Base-by-base conservation (phyloP, 2,888 invertebrate genomes). In the Julus scandinavius region DNA sequence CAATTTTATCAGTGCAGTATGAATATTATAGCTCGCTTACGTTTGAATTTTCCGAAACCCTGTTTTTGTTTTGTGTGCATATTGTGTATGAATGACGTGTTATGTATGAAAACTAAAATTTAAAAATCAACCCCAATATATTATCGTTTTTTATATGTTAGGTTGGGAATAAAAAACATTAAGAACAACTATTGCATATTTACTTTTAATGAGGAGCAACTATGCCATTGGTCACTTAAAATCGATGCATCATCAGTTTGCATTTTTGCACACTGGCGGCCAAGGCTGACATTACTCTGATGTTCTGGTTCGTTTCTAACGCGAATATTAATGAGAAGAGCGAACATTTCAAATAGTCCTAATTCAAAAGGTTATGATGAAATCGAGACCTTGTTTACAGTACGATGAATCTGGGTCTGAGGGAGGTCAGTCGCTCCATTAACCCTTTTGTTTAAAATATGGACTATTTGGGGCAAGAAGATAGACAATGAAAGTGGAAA, bases 361-460 rank as follows among this genome's bases (percentile, higher is more conserved):
- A n/a, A 63, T 20, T 7, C 63, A 63, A 20, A 63, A 63, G 17
- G 13, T 13, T 20, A 6, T 20, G 20, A 20, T 63, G 20, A 63
- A 63, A 63, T 63, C 63, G 63, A 63, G 58, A 17, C 63, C 63
- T 63, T 63, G n/a, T 63, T 63, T 63, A 63, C 63, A 20, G 63
- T 20, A n/a, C 63, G 63, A 7, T 63, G 63, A 63, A 63, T 63
- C 17, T 63, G 63, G 63, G 20, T 20, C n/a, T 63, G 63, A 20
- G 63, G 20, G n/a, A 17, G 63, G 63, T 63, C 63, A 63, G n/a
- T 9, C 4, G 9, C 63, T n/a, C 20, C 63, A 63, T 63, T 63
- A 63, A 20, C 63, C 63, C 63, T 20, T 20, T 63, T 63, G 63
- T 63, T 63, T n/a, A 7, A 63, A 63, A 63, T 20, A 63, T 20